A percentile compares a stretch with the other conserved stretches of the same genome.
phyloP scores from a whole-genome alignment of 2,797 vertebrate species.

The Simalia tracyae region DNA sequence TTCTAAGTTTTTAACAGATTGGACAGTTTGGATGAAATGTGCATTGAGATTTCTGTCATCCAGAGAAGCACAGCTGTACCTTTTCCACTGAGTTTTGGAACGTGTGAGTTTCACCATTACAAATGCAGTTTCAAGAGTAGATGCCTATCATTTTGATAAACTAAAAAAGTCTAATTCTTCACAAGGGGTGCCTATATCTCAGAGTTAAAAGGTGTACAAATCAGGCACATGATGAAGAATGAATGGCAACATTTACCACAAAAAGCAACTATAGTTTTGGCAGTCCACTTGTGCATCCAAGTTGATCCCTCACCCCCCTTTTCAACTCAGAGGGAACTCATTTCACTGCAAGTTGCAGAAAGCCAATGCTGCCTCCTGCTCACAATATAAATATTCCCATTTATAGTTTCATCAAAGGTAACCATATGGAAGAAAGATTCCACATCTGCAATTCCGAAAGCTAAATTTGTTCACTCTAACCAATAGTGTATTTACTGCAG shows the following conservation, averaged over 20 bases:
- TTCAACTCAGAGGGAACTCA: constrained; percentile 11
- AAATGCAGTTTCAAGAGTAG: neutral
- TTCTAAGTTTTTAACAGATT: neutral
- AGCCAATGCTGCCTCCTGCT: neutral
- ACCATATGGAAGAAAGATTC: neutral
- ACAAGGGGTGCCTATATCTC: neutral
- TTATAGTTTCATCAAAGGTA: neutral
- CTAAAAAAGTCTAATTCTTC: constrained; percentile 5
- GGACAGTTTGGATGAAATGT: neutral
- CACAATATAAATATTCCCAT: constrained; percentile 23
- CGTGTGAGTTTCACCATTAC: neutral
- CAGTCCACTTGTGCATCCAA: constrained; percentile 27
- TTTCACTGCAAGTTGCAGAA: neutral
- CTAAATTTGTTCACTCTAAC: neutral
- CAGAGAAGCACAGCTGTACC: constrained; percentile 1
- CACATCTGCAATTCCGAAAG: constrained; percentile 22
- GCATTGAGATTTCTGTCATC: neutral
- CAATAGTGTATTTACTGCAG: constrained; percentile 19
- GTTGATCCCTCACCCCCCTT: neutral
- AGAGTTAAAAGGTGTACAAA: neutral
- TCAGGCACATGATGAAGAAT: neutral
- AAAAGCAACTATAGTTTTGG: constrained; percentile 17
- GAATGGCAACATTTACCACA: neutral
- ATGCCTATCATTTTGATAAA: constrained; percentile 6
- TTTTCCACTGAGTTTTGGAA: neutral